A percentile compares a stretch with the other conserved stretches of the same genome.
Conservation (phyloP, 2,888 invertebrate genomes). For the Drosophila multiciliata region DNA sequence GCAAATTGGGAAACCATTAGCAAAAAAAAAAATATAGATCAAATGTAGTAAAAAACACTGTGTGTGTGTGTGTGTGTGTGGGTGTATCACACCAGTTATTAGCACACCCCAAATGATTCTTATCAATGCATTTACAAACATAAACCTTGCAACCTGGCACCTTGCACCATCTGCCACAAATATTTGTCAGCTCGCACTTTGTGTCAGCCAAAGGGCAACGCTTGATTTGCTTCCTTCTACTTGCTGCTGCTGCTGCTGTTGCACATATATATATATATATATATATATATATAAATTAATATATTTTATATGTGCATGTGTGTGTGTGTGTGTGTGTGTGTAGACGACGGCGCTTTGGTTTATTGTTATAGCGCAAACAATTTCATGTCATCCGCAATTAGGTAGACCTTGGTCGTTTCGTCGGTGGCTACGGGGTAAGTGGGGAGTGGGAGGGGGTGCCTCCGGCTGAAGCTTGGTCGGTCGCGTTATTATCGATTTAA, state of each 20-base stretch:
- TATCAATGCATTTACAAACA: constrained; percentile 64
- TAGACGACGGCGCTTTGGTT: constrained; percentile 49
- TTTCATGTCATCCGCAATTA: constrained; percentile 84
- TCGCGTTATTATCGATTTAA: constrained; percentile 63
- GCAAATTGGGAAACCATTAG: background rate
- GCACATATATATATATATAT: background rate
- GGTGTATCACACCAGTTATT: constrained; percentile 33
- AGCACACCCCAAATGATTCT: constrained; percentile 49
- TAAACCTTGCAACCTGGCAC: constrained; percentile 39
- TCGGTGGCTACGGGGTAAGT: background rate
- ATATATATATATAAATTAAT: background rate
- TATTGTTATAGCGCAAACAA: constrained; percentile 79
- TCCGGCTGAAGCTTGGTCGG: constrained; percentile 30
- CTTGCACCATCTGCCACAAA: constrained; percentile 60
- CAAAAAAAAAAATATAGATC: too few relatives aligned
- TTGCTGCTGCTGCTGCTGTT: constrained; percentile 14
- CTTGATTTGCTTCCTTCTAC: constrained; percentile 23
- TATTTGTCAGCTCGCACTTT: constrained; percentile 61
- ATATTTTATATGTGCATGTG: background rate
- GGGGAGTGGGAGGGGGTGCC: constrained; percentile 18
- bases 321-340: background rate
- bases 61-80: background rate
- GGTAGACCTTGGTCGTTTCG: constrained; percentile 56
- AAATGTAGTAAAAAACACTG: background rate
- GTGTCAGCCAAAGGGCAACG: constrained; percentile 45